Percentiles rank a stretch among this genome's conserved stretches.
Conservation (phyloP, 2,113 vertebrate genomes). For the Podocnemis expansa region DNA sequence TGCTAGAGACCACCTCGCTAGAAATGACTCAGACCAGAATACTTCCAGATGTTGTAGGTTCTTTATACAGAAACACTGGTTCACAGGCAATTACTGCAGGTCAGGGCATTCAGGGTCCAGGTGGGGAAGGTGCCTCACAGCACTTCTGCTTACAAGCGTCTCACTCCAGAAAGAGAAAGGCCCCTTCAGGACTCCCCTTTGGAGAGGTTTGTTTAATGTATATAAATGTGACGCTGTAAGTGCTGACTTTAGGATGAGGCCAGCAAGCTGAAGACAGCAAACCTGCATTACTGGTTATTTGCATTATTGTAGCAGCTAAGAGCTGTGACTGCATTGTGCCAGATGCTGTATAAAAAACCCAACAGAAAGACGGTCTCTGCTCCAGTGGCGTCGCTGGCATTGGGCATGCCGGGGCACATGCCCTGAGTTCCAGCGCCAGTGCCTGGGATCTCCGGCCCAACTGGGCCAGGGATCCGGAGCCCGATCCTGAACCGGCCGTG, state of each 20-base stretch:
- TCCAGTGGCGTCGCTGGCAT: too few species aligned
- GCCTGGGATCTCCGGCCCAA: too few species aligned
- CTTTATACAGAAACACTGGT: background rate
- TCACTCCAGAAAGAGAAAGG: background rate
- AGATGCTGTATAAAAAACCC: background rate
- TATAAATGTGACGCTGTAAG: background rate
- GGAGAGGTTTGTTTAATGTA: background rate
- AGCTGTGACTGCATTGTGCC: background rate
- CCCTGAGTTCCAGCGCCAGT: too few species aligned
- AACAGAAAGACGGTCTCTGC: background rate
- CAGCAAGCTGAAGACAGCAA: background rate
- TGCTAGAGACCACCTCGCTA: background rate
- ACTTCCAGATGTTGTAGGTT: background rate
- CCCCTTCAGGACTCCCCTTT: background rate
- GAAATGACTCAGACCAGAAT: background rate
- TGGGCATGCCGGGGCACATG: too few species aligned
- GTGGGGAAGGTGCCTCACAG: background rate
- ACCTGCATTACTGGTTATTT: background rate
- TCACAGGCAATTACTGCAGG: background rate
- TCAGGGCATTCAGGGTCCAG: too few species aligned
- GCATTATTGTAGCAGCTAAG: background rate
- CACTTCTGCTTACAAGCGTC: background rate
- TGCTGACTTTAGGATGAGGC: background rate
- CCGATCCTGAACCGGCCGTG: too few species aligned
- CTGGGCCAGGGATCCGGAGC: too few species aligned